phyloP scores from a whole-genome alignment of 2,797 vertebrate species.

The Cynopterus sphinx region DNA sequence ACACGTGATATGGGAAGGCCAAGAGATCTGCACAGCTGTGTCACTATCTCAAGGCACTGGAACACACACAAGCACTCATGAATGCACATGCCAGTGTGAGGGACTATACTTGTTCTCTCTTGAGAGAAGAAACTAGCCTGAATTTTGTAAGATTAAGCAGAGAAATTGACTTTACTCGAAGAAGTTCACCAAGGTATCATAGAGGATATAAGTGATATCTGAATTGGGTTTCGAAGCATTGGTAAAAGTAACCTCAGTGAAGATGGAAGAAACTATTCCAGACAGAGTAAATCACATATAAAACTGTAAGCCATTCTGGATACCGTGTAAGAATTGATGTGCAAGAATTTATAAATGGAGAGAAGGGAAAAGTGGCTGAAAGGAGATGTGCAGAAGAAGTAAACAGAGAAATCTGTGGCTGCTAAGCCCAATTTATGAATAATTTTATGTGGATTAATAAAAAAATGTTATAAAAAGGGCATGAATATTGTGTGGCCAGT shows the following conservation, averaged over 20 bases:
- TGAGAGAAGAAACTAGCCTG: not conserved
- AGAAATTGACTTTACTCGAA: not conserved
- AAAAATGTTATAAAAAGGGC: not conserved
- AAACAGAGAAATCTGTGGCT: not conserved
- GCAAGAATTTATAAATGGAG: not conserved
- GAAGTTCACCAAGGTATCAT: not conserved
- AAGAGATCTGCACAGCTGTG: not conserved
- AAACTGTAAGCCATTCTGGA: not conserved
- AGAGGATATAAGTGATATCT: not conserved
- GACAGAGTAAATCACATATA: not conserved
- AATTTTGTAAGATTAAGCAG: not conserved
- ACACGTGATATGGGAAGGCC: rapidly evolving
- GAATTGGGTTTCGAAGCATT: not conserved
- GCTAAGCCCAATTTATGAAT: not conserved
- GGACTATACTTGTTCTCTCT: not conserved
- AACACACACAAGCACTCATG: rapidly evolving
- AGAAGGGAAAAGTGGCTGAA: not conserved
- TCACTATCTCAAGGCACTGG: not conserved
- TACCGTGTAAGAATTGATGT: not conserved
- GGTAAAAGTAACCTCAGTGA: not conserved
- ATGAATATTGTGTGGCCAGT: not conserved
- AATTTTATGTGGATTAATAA: not conserved
- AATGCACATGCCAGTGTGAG: too few species aligned
- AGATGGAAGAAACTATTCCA: not conserved
- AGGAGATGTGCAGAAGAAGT: not conserved